These are phyloP conservation scores for Asbolus verrucosus DNA, from an alignment of 1,140 invertebrate genomes.

Conservation along the genomic window DNA sequence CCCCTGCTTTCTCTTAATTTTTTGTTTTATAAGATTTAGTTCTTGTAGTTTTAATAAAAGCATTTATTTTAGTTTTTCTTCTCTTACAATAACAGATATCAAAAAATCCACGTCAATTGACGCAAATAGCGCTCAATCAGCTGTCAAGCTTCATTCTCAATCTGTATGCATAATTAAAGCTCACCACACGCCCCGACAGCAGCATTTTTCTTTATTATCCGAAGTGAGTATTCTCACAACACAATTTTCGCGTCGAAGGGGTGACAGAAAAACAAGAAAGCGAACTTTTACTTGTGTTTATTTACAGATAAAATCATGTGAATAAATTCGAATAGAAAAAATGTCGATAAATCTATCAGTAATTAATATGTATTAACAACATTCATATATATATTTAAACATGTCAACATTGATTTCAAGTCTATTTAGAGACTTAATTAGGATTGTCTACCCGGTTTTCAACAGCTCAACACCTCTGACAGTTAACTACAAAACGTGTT, in stretches of 20 bases:
- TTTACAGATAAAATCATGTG: conserved; percentile 51
- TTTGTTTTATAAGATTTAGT: too few species aligned
- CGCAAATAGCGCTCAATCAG: too few species aligned
- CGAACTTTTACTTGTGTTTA: conserved; percentile 43
- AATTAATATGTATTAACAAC: conserved; percentile 48
- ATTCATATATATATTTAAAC: conserved; percentile 51
- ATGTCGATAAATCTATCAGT: conserved; percentile 50
- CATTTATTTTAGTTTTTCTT: too few species aligned
- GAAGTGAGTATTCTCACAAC: too few species aligned
- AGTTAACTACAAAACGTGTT: conserved; percentile 18
- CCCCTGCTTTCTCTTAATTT: too few species aligned
- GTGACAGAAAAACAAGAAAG: background rate
- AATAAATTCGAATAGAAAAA: conserved; percentile 51
- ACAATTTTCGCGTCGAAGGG: background rate
- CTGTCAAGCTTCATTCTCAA: too few species aligned
- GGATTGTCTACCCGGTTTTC: conserved; percentile 23
- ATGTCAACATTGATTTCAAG: conserved; percentile 49
- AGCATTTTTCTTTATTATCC: too few species aligned
- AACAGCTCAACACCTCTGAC: background rate
- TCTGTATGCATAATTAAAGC: too few species aligned
- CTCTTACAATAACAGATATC: too few species aligned
- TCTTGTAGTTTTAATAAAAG: too few species aligned
- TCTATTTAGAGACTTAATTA: conserved; percentile 18
- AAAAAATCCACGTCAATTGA: too few species aligned
- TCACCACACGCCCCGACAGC: too few species aligned